Evolutionary conservation across 2,797 vertebrate species (phyloP), one percentile per base, ranked within the genome.

Genomic region (Tokudaia tokunoshimensis): DNA sequence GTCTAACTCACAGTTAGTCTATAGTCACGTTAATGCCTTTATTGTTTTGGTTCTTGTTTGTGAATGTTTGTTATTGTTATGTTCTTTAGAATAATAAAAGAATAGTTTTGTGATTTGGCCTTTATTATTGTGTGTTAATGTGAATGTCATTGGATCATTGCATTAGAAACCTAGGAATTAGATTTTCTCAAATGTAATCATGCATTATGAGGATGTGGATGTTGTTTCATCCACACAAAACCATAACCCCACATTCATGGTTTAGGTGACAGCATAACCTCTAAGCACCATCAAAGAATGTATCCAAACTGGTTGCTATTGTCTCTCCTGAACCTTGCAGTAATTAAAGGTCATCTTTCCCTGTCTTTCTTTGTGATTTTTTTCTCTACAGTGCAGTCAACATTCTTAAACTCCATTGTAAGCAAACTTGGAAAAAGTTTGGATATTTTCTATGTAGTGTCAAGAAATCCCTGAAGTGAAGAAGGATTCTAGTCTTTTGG

Each of bases 121-220:
- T 94, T 19, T 47, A 29, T 14, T 74, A 55, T 34, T 61, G 74
- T 76, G 44, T 92, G 0, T 41, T 47, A 88, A 20, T 61, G 63
- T 52, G 13, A 52, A 95, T 63, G 22, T 70, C 34, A 70, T 65
- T 88, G 88, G 57, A 3, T 89, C 55, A 75, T 75, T 95, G 47
- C 14, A 65, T 82, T 93, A 82, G 31, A 90, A 96, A 87, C 24
- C 7, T 87, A 78, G 70, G n/a, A 86, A 89, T 84, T 11, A 91
- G 29, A 59, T 84, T 84, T 3, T 67, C 13, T 94, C 50, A 79
- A 88, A 94, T 55, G 50, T 74, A 65, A 61, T 10, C n/a, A 81
- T 55, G n/a, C 4, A 78, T 57, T 11, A 24, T 0, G 1, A 29
- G 5, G 13, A 15, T 3, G 20, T 55, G 37, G 29, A 20, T 74